Conservation (phyloP, 2,113 vertebrate genomes). For the Penelope pileata region DNA sequence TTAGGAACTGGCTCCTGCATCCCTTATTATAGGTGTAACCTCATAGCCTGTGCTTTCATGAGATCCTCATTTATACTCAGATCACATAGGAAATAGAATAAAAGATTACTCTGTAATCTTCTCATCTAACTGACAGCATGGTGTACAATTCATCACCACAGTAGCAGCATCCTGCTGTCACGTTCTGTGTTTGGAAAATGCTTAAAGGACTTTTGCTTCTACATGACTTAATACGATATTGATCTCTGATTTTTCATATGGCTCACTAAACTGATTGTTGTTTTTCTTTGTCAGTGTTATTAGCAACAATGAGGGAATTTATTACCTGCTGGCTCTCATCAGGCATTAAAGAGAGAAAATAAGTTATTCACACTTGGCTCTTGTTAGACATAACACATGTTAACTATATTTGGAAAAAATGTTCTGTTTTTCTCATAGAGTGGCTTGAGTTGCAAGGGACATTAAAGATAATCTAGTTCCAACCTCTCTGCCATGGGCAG, state of each 20-base stretch:
- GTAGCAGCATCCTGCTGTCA: not conserved
- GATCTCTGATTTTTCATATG: constrained; percentile 12
- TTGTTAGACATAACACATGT: not conserved
- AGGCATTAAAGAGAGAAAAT: not conserved
- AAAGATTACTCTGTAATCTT: not conserved
- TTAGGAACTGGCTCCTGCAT: not conserved
- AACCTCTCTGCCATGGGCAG: too few relatives aligned
- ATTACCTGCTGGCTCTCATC: not conserved
- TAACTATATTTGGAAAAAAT: not conserved
- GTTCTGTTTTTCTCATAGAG: not conserved
- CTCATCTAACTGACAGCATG: not conserved
- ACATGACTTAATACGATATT: not conserved
- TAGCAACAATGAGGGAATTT: not conserved
- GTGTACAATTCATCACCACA: not conserved
- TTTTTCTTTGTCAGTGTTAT: not conserved
- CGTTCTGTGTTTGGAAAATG: not conserved
- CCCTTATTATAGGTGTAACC: not conserved
- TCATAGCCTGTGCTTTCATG: not conserved
- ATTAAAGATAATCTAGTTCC: too few relatives aligned
- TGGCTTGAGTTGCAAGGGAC: not conserved
- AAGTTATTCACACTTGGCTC: not conserved
- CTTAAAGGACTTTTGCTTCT: not conserved
- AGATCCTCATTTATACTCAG: not conserved
- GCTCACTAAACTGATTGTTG: not conserved
- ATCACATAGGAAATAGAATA: not conserved